A percentile compares a stretch with the other conserved stretches of the same genome.
Evolutionary conservation across 1,140 invertebrate species (phyloP).

Genomic region (Bombus fervidus): DNA sequence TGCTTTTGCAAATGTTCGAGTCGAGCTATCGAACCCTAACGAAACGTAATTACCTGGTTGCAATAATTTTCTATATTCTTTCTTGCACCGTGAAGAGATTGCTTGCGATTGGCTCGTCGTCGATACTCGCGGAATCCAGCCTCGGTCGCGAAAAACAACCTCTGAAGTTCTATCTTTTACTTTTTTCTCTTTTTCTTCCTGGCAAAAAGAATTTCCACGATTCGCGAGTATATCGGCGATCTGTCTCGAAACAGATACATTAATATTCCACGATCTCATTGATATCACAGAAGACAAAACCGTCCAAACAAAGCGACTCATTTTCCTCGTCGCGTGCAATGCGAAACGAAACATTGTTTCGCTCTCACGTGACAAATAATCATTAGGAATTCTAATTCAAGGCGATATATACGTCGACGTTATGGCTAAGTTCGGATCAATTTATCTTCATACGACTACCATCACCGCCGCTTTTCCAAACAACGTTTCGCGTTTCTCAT

Average conservation of each 20-base stretch:
- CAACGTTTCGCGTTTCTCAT: background rate
- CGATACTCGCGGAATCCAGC: background rate
- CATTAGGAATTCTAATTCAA: background rate
- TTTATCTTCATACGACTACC: background rate
- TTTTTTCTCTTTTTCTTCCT: too few species aligned
- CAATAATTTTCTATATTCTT: slow-evolving; percentile 35
- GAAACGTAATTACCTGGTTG: slow-evolving; percentile 35
- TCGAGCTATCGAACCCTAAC: slow-evolving; percentile 12
- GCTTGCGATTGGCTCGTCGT: background rate
- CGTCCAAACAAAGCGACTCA: background rate
- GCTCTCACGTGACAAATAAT: slow-evolving; percentile 11
- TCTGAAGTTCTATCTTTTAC: background rate
- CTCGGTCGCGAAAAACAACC: background rate
- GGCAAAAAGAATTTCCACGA: background rate
- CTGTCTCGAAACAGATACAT: background rate
- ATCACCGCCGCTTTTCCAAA: background rate
- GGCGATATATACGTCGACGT: background rate
- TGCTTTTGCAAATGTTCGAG: slow-evolving; percentile 16
- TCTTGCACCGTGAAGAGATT: background rate
- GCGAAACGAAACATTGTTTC: background rate
- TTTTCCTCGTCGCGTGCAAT: background rate
- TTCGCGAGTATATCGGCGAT: background rate
- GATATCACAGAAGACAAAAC: background rate
- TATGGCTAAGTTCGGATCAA: background rate
- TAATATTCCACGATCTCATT: background rate